Percentiles rank a stretch among this genome's conserved stretches.
Evolutionary conservation across 1,140 invertebrate species (phyloP).

Genomic region (Trachelipus rathkii): DNA sequence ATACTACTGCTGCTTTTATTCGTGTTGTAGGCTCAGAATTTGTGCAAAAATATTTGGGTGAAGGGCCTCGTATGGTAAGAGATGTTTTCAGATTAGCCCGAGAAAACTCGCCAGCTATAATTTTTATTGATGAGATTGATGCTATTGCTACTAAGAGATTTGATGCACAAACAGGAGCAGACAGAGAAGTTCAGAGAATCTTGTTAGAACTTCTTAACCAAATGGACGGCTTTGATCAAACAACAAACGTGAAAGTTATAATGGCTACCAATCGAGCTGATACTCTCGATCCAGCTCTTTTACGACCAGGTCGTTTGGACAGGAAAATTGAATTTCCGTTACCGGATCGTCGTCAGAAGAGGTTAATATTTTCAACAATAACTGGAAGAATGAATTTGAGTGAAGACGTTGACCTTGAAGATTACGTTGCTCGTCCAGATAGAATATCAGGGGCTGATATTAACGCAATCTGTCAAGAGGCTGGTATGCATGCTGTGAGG

Average conservation of each 20-base stretch:
- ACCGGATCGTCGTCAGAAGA: slow-evolving; percentile 95
- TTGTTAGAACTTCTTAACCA: slow-evolving; percentile 95
- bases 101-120: slow-evolving; percentile 98
- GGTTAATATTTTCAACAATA: slow-evolving; percentile 96
- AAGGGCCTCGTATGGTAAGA: slow-evolving; percentile 97
- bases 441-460: slow-evolving; percentile 98
- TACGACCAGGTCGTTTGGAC: slow-evolving; percentile 94
- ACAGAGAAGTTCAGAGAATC: slow-evolving; percentile 98
- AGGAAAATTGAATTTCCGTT: slow-evolving; percentile 98
- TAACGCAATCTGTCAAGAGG: slow-evolving; percentile 98
- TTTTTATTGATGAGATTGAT: slow-evolving; percentile 98
- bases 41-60: slow-evolving; percentile 98
- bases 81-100: slow-evolving; percentile 98
- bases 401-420: slow-evolving; percentile 98
- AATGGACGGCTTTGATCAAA: slow-evolving; percentile 99
- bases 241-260: slow-evolving; percentile 99
- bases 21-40: slow-evolving; percentile 98
- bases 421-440: slow-evolving; percentile 96
- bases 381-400: slow-evolving; percentile 99
- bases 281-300: slow-evolving; percentile 93
- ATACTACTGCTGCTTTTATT: slow-evolving; percentile 96
- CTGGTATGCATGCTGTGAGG: slow-evolving; percentile 90
- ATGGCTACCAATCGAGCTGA: slow-evolving; percentile 99
- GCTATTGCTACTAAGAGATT: slow-evolving; percentile 98
- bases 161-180: slow-evolving; percentile 97